Conservation (phyloP, 2,113 vertebrate genomes). For the Charina bottae region DNA sequence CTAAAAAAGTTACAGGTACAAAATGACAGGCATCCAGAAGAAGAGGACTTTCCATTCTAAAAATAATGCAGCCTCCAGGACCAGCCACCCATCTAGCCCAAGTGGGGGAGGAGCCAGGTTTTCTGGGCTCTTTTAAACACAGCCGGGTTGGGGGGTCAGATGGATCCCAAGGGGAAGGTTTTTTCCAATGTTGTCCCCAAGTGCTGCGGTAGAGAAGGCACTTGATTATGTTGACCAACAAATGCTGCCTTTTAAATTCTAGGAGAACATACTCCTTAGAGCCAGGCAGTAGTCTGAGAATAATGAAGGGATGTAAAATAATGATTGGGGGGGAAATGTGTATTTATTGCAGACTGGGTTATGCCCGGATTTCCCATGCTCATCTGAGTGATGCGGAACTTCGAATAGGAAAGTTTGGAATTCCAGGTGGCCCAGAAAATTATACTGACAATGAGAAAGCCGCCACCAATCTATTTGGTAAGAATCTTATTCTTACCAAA, state of each 20-base stretch:
- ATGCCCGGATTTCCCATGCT: constrained; percentile 78
- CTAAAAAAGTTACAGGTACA: no score
- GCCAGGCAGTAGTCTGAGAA: not conserved
- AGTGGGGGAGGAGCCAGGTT: no score
- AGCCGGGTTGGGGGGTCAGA: no score
- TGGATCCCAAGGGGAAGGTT: no score
- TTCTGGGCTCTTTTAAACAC: no score
- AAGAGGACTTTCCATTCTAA: no score
- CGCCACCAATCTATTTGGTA: constrained; percentile 68
- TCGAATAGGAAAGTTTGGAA: constrained; percentile 77
- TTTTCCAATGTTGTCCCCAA: no score
- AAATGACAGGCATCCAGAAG: no score
- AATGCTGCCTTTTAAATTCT: not conserved
- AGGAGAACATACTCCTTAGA: not conserved
- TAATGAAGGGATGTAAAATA: not conserved
- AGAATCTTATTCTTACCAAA: no score
- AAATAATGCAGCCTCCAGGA: no score
- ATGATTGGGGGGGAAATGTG: not conserved
- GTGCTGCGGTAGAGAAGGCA: no score
- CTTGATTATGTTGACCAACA: not conserved
- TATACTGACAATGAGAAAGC: constrained; percentile 73
- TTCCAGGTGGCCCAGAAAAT: constrained; percentile 66
- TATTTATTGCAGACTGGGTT: constrained; percentile 68
- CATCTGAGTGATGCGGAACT: constrained; percentile 79
- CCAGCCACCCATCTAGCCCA: no score